Evolutionary conservation across 2,888 invertebrate species (phyloP), one percentile per base, ranked within the genome.

Genomic region (Drosophila gaucha): DNA sequence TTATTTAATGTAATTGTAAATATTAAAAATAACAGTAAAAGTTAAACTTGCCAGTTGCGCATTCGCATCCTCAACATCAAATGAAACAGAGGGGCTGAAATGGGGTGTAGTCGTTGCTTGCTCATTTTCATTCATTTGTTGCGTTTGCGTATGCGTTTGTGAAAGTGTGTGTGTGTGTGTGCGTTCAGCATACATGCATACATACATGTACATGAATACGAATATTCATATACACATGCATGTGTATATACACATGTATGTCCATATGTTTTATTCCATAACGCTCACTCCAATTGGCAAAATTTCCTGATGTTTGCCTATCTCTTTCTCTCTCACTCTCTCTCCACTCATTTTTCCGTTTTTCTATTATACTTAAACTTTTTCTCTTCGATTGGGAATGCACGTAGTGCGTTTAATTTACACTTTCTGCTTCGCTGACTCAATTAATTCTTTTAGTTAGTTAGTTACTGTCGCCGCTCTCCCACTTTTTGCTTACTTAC

Each of bases 341-440:
- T 28, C 14, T 50, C 35, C 24, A 16, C 43, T 16, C 10, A 26
- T 51, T 51, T 47, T 16, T 55, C 24, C 41, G 14, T 41, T 41
- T 41, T 47, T 60, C 26, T 47, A 41, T 52, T 39, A 35, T 6
- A 51, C 57, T 46, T 22, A 33, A 52, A 44, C 50, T 56, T 46
- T 69, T 38, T 26, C 70, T 60, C 65, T 62, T 59, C 49, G 33
- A 26, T 28, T 57, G 59, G 47, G 30, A 51, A 46, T 58, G 55
- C 58, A 49, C 38, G 47, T 67, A 74, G 54, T 79, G 68, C 69
- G 73, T 75, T 78, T 68, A 78, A 84, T 84, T 84, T 74, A 78
- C 79, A 79, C 72, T 84, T 84, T 84, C 79, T 79, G 88, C 86
- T 85, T 80, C 72, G 84, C 74, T 87, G 88, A 77, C 75, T 85